phyloP scores from a whole-genome alignment of 2,113 vertebrate species.

The Carettochelys insculpta region DNA sequence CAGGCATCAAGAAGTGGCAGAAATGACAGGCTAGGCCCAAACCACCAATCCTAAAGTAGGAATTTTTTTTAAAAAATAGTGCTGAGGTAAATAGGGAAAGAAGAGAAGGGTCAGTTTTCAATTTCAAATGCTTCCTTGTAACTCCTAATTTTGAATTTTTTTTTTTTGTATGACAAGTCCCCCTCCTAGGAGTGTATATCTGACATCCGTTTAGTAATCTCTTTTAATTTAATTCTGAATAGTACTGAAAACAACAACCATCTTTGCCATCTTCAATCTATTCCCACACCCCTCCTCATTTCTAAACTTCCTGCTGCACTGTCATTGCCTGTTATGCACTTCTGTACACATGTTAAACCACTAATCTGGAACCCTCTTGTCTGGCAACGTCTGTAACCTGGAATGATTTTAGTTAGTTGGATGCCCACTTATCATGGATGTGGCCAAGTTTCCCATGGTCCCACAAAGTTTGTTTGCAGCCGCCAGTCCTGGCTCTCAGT shows the following conservation, averaged over 20 bases:
- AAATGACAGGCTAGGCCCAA: neutral
- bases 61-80: neutral
- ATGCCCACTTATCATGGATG: too few relatives aligned
- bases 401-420: too few relatives aligned
- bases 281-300: neutral
- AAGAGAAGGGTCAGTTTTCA: neutral
- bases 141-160: neutral
- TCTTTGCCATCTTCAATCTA: neutral
- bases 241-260: neutral
- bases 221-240: constrained; percentile 15
- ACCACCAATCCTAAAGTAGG: neutral
- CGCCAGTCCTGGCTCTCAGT: too few relatives aligned
- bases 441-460: too few relatives aligned
- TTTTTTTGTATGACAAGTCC: constrained; percentile 16
- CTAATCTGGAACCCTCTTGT: too few relatives aligned
- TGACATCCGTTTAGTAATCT: neutral
- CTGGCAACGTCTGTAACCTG: too few relatives aligned
- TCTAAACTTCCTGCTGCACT: neutral
- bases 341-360: too few relatives aligned
- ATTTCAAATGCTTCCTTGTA: neutral
- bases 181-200: constrained; percentile 12
- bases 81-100: neutral
- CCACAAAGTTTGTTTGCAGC: too few relatives aligned
- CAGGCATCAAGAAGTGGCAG: neutral
- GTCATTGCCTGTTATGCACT: neutral